Base-by-base conservation (phyloP, 30 jellyfish, hydroid and myxozoan genomes). In the Sanderia malayensis region DNA sequence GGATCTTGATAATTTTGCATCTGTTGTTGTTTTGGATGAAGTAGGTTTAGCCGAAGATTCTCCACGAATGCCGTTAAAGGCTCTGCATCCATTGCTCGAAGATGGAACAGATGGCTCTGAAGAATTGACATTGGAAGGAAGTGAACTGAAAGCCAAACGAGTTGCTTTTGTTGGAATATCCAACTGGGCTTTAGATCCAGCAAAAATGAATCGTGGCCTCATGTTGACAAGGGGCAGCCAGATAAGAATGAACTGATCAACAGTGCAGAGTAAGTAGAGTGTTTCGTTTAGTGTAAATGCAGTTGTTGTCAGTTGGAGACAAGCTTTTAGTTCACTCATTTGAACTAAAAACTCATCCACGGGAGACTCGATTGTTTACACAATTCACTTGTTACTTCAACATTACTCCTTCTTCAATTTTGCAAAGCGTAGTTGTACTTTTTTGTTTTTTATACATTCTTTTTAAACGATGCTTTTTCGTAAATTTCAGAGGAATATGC, bases 51-150 rank as follows among this genome's bases (percentile, higher is more conserved):
- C 95, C 46, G 95, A 84, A 74, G 95, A 84, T 62, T 76, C 93
- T 8, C 93, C 92, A 13, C 81, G 93, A 46, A 86, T 86, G 96
- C 96, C 96, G 10, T 53, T 86, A 23, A 86, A 86, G 68, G 96
- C 96, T 7, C 37, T 86, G 52, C 96, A 86, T 67, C 96, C 94
- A 13, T 60, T 86, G 68, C 78, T 86, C 0, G 96, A 86, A 77
- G 96, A 86, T 77, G 96, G 96, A 6, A 76, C 93, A 3, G 96
- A 86, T 59, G 96, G 96, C 8, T 86, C 93, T 8, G 95, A 85
- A 47, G 95, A 85, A 22, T 74, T 85, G 18, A 85, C 95, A 0
- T n/a, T 46, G 10, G 88, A 68, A 41, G 93, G 84, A 23, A 46
- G 82, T 0, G 83, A 53, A 11, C 62, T 66, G 2, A 79, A 86